Conservation (phyloP, 1,140 invertebrate species). For the Lordiphosa stackelbergi region DNA sequence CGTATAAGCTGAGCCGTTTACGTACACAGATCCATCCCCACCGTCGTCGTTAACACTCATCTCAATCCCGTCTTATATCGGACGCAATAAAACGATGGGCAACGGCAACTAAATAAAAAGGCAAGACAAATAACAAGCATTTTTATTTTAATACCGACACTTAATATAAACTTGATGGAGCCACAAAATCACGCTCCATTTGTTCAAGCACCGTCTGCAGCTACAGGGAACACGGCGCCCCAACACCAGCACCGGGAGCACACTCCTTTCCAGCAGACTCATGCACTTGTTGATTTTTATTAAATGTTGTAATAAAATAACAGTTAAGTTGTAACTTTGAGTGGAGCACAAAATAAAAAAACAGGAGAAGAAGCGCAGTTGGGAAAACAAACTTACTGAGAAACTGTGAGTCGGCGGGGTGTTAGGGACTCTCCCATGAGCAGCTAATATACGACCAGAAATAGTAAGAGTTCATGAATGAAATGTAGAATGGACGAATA, state of each 20-base stretch:
- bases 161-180: slow-evolving; percentile 75
- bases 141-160: slow-evolving; percentile 73
- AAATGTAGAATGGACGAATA: slow-evolving; percentile 73
- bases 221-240: slow-evolving; percentile 22
- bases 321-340: slow-evolving; percentile 76
- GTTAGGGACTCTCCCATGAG: slow-evolving; percentile 2
- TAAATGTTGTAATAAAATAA: slow-evolving; percentile 77
- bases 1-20: slow-evolving; percentile 8
- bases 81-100: slow-evolving; percentile 38
- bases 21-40: slow-evolving; percentile 11
- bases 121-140: slow-evolving; percentile 71
- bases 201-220: slow-evolving; percentile 46
- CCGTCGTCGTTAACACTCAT: slow-evolving; percentile 17
- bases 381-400: slow-evolving; percentile 13
- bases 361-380: slow-evolving; percentile 19
- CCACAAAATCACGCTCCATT: slow-evolving; percentile 75
- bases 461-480: slow-evolving; percentile 71
- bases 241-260: slow-evolving; percentile 9
- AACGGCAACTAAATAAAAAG: slow-evolving; percentile 59
- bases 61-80: slow-evolving; percentile 26
- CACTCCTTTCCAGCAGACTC: slow-evolving; percentile 60
- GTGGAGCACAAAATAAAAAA: slow-evolving; percentile 66
- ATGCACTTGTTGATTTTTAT: slow-evolving; percentile 76
- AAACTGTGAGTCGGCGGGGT: slow-evolving; percentile 9
- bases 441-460: slow-evolving; percentile 48